Conservation (phyloP, 2,888 invertebrate species). For the Drosophila mimica region DNA sequence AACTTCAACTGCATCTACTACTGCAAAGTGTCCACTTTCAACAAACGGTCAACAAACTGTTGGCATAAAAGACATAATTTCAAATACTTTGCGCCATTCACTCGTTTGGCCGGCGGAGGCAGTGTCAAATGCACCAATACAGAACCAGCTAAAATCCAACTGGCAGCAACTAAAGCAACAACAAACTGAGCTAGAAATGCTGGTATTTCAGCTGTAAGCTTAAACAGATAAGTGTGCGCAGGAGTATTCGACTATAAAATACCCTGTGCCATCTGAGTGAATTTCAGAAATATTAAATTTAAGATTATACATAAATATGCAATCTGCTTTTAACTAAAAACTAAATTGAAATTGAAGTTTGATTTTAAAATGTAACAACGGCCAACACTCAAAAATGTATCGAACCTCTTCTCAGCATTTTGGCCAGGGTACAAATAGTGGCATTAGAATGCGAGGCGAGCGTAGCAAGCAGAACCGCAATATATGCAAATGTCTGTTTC, state of each 20-base stretch:
- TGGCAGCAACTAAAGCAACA: slow-evolving; percentile 24
- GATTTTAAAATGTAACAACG: no score
- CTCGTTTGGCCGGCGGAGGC: slow-evolving; percentile 36
- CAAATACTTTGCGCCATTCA: slow-evolving; percentile 29
- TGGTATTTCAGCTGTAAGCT: slow-evolving; percentile 40
- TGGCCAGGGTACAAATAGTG: slow-evolving; percentile 32
- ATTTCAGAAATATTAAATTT: neutral
- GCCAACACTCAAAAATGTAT: neutral
- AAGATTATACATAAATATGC: neutral
- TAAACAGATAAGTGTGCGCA: slow-evolving; percentile 10
- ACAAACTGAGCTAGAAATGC: slow-evolving; percentile 21
- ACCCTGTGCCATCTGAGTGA: slow-evolving; percentile 3
- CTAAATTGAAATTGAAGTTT: neutral
- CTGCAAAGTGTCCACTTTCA: slow-evolving; percentile 27
- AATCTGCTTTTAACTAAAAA: neutral
- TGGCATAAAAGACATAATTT: slow-evolving; percentile 27
- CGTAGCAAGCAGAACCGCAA: slow-evolving; percentile 53
- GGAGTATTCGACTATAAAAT: neutral
- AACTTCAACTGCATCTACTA: slow-evolving; percentile 1
- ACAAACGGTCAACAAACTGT: slow-evolving; percentile 35
- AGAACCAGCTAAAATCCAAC: slow-evolving; percentile 4
- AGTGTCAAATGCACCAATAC: slow-evolving; percentile 17
- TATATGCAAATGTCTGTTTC: slow-evolving; percentile 71
- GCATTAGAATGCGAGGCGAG: slow-evolving; percentile 37
- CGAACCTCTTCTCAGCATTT: neutral